Base-by-base conservation (phyloP, 2,113 vertebrate species). In the Coptodon rendalli region DNA sequence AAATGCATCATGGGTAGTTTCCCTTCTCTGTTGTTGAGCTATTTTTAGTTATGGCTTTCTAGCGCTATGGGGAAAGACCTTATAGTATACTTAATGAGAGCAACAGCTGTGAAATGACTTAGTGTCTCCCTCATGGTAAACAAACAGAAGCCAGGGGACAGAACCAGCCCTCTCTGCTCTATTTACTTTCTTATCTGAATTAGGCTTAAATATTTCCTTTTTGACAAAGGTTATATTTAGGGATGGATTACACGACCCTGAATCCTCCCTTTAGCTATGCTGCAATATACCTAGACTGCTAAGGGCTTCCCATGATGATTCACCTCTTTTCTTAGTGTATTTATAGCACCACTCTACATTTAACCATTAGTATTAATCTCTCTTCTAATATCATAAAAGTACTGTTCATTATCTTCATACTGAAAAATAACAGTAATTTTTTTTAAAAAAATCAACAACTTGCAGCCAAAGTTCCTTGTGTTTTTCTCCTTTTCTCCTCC, bases 1-100 rank as follows among this genome's bases (percentile, higher is more conserved):
- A 94, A 95, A 89, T 94, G 93, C 93, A 94, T 95, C 91, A 94
- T 61, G 86, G 59, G 79, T 86, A 80, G 81, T 90, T 93, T 91
- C 85, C 88, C 76, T 19, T 86, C 81, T 83, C 59, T 92, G 88
- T 91, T 91, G 34, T 85, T 85, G 45, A 59, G 81, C 85, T 96
- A 91, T 94, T 91, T 86, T 53, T 68, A 82, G 85, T 61, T 63
- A 59, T n/a, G 63, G 85, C 27, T 52, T 78, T 78, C 56, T 83
- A 84, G 68, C 7, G 87, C 89, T 89, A 40, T 63, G 73, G 81
- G 91, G 90, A 87, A 89, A 88, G 71, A 86, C 90, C 86, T 84
- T 4, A 80, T n/a, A 36, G 52, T 88, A 54, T 17, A 71, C 54
- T 81, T 6, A 10, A 56, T 10, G 19, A 56, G 59, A 57, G 3